phyloP scores from a whole-genome alignment of 2,888 invertebrate genomes.

The Morpho deidamia region DNA sequence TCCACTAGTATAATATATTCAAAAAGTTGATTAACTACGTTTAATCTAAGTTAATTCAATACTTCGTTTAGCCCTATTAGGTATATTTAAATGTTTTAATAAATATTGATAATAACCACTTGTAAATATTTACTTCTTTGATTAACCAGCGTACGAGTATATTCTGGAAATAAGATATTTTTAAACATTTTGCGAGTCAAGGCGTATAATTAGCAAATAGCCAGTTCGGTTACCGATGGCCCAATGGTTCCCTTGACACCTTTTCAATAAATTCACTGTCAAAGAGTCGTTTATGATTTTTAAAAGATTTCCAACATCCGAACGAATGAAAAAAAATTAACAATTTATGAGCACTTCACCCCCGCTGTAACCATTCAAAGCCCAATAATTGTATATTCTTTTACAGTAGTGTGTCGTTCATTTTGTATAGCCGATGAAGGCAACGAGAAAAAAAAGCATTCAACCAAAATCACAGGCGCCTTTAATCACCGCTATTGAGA shows the following conservation, averaged over 20 bases:
- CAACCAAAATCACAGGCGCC: constrained; percentile 78
- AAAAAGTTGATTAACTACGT: no score
- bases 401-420: constrained; percentile 76
- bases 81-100: no score
- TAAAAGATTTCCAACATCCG: constrained; percentile 63
- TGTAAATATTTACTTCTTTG: no score
- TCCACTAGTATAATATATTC: no score
- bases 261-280: constrained; percentile 56
- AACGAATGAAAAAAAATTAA: constrained; percentile 54
- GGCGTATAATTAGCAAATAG: constrained; percentile 66
- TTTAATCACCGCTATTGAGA: constrained; percentile 79
- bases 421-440: constrained; percentile 71
- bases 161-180: background rate
- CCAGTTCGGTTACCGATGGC: constrained; percentile 41
- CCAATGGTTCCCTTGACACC: constrained; percentile 53
- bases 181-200: constrained; percentile 12
- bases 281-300: constrained; percentile 65
- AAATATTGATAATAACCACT: no score
- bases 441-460: constrained; percentile 68
- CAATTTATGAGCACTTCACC: constrained; percentile 77
- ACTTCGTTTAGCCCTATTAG: no score
- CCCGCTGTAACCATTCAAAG: constrained; percentile 77
- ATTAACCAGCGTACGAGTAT: no score
- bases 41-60: no score
- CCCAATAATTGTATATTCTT: constrained; percentile 78